phyloP scores from a whole-genome alignment of 2,888 invertebrate genomes.

The Diloba caeruleocephala region DNA sequence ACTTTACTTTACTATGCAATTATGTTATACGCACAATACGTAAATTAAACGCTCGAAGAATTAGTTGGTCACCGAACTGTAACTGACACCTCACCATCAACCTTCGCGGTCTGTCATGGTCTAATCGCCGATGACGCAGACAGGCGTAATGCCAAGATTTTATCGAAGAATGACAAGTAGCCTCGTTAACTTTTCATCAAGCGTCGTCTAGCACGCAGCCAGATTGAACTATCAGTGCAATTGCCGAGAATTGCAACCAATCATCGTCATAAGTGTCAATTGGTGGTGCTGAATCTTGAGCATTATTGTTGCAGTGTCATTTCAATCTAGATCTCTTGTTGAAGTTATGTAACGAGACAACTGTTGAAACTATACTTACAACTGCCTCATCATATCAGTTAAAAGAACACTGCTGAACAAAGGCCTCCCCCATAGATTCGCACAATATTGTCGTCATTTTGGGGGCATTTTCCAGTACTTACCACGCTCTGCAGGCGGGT shows the following conservation, averaged over 20 bases:
- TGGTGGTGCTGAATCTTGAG: conserved; percentile 43
- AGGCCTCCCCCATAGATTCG: too few relatives aligned
- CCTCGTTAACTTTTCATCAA: conserved; percentile 30
- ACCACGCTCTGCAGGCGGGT: too few relatives aligned
- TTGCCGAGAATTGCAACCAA: conserved; percentile 48
- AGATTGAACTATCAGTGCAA: conserved; percentile 47
- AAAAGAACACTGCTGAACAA: too few relatives aligned
- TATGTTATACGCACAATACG: neutral
- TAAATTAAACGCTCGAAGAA: conserved; percentile 11
- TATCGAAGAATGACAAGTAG: conserved; percentile 36
- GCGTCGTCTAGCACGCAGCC: conserved; percentile 13
- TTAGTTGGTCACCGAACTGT: conserved; percentile 28
- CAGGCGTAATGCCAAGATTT: conserved; percentile 53
- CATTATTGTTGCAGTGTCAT: conserved; percentile 43
- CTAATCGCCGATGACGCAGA: conserved; percentile 42
- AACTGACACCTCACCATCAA: conserved; percentile 34
- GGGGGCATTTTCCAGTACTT: too few relatives aligned
- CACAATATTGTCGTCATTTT: too few relatives aligned
- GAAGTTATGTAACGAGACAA: conserved; percentile 18
- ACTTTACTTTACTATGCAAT: too few relatives aligned
- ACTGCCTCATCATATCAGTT: too few relatives aligned
- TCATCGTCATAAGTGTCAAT: conserved; percentile 46
- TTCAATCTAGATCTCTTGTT: conserved; percentile 40
- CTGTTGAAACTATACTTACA: too few relatives aligned
- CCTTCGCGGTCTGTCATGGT: conserved; percentile 38